phyloP scores from a whole-genome alignment of 1,140 invertebrate genomes.

The Panagrolaimus sp. region DNA sequence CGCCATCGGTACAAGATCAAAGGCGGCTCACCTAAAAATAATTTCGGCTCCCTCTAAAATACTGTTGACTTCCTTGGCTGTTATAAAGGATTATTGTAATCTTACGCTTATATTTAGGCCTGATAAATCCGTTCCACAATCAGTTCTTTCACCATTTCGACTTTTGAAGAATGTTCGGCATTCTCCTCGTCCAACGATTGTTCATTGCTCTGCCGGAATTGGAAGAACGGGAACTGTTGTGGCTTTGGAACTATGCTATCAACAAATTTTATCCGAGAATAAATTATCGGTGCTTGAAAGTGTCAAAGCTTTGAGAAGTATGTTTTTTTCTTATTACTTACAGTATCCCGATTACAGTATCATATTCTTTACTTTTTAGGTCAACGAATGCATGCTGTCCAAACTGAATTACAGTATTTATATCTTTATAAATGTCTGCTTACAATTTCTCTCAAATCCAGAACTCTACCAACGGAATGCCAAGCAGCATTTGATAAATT shows the following conservation, averaged over 20 bases:
- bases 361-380: neutral
- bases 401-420: slow-evolving; percentile 25
- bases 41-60: no score
- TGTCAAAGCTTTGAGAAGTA: slow-evolving; percentile 25
- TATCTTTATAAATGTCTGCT: slow-evolving; percentile 9
- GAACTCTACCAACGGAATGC: neutral
- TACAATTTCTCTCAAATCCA: neutral
- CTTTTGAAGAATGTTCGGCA: slow-evolving; percentile 24
- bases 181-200: slow-evolving; percentile 24
- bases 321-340: neutral
- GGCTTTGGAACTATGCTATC: slow-evolving; percentile 27
- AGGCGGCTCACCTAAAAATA: no score
- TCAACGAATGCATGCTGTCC: slow-evolving; percentile 28
- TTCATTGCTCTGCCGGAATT: slow-evolving; percentile 35
- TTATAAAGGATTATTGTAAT: no score
- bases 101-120: no score
- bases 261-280: slow-evolving; percentile 24
- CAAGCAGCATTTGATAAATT: neutral
- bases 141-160: slow-evolving; percentile 12
- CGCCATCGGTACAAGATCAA: no score
- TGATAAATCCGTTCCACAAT: slow-evolving; percentile 16
- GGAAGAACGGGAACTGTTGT: slow-evolving; percentile 35
- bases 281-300: slow-evolving; percentile 24
- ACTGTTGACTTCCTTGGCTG: no score
- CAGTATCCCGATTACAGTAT: neutral